These are phyloP conservation scores for Eupithecia vulgata DNA, from an alignment of 2,888 invertebrate species.

Conservation along the genomic window DNA sequence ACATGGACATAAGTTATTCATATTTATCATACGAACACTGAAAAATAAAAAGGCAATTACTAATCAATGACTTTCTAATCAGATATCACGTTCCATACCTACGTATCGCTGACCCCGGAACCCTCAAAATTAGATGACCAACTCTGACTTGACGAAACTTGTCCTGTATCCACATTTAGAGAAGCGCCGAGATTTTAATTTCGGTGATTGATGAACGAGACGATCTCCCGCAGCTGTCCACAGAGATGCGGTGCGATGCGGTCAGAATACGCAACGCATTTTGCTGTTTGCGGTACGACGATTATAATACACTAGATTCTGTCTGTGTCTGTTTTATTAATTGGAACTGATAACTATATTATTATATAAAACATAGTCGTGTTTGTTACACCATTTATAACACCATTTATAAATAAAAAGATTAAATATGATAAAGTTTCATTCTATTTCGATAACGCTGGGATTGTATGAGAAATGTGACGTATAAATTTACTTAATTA, in stretches of 20 bases:
- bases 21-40: no score
- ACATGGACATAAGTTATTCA: no score
- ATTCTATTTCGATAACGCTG: no score
- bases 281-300: neutral
- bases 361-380: no score
- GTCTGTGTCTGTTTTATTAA: no score
- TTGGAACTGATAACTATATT: no score
- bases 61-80: neutral
- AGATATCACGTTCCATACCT: neutral
- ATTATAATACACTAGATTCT: no score
- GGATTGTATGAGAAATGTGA: no score
- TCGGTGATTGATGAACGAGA: slow-evolving; percentile 26
- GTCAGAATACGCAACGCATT: slow-evolving; percentile 7
- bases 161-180: slow-evolving; percentile 1
- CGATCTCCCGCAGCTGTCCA: neutral
- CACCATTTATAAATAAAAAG: no score
- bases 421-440: no score
- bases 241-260: slow-evolving; percentile 2
- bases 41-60: neutral
- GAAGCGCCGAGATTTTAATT: slow-evolving; percentile 27
- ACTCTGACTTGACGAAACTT: slow-evolving; percentile 8
- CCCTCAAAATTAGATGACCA: neutral
- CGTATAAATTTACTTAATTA: no score
- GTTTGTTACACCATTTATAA: no score
- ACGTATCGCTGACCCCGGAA: neutral